Evolutionary conservation across 2,113 vertebrate species (phyloP), one percentile per base, ranked within the genome.

Genomic region (Pachycephala philippinensis): DNA sequence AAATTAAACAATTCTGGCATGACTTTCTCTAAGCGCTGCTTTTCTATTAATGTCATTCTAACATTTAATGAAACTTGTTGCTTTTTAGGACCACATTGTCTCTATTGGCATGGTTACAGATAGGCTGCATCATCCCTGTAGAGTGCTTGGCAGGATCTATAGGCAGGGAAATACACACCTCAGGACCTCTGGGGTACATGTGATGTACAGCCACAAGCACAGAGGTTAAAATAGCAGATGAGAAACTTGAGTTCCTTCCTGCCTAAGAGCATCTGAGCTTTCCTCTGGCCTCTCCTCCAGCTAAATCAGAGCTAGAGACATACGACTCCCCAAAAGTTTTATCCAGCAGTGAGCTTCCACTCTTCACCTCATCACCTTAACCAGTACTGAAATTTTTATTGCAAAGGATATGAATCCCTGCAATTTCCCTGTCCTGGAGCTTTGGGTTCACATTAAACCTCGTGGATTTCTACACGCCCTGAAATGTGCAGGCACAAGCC

Each of bases 41-140:
- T 78, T 83, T 44, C 65, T 56, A 54, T 75, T 91, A 49, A 37
- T 68, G 75, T 44, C 17, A 89, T 72, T 79, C 56, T 69, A 68
- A 79, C 28, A 77, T 74, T 72, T 91, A 76, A 81, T 89, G 49
- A 76, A 89, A 92, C 87, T 28, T 90, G 70, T 89, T 92, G 91
- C 75, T 92, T 93, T 39, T 93, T 87, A 93, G 91, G 89, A 79
- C 84, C 72, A 35, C 4, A 6, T 15, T 59, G 35, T 54, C 56
- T 74, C 53, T 66, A 42, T 33, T 92, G 88, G 93, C 80, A 64
- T 10, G 56, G 93, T 78, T 90, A 86, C 76, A 86, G 75, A 80
- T 1, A 33, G 87, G 87, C 93, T 93, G 75, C 90, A 74, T 79
- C 91, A 72, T 79, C 75, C 82, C 92, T 54, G 39, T 31, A 39